A percentile compares a stretch with the other conserved stretches of the same genome.
Conservation (phyloP, 2,113 vertebrate genomes). For the Polyodon spathula region DNA sequence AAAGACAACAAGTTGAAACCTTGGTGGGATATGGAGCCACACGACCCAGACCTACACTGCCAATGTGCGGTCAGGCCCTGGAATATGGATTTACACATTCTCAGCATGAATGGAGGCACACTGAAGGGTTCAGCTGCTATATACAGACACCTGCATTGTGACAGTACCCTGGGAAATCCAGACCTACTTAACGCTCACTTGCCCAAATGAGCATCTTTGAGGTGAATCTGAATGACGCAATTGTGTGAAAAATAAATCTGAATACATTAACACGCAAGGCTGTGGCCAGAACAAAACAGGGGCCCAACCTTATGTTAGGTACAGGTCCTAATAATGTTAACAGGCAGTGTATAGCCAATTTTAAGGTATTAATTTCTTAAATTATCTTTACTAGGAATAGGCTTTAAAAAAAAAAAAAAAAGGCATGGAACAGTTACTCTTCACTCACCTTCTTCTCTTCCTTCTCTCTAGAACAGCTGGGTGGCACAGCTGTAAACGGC, state of each 20-base stretch:
- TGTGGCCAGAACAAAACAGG: no score
- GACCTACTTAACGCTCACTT: not conserved
- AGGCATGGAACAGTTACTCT: no score
- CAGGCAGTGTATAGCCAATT: no score
- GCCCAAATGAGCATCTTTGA: not conserved
- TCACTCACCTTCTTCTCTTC: constrained; percentile 74
- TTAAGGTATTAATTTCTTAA: no score
- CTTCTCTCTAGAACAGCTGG: constrained; percentile 55
- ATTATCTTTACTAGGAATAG: no score
- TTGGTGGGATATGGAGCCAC: not conserved
- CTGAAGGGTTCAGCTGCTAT: not conserved
- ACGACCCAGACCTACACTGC: not conserved
- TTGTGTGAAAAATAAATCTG: no score
- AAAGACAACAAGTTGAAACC: not conserved
- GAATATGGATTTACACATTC: not conserved
- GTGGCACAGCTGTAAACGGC: constrained; percentile 54
- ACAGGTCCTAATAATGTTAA: no score
- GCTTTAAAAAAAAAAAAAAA: not conserved
- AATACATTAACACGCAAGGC: no score
- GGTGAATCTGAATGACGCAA: no score
- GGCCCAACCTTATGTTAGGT: no score
- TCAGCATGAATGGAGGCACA: not conserved
- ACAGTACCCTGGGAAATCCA: not conserved
- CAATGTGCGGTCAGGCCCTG: not conserved
- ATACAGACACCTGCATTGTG: not conserved